Base-by-base conservation (phyloP, 2,113 vertebrate genomes). In the Marmota flaviventris region DNA sequence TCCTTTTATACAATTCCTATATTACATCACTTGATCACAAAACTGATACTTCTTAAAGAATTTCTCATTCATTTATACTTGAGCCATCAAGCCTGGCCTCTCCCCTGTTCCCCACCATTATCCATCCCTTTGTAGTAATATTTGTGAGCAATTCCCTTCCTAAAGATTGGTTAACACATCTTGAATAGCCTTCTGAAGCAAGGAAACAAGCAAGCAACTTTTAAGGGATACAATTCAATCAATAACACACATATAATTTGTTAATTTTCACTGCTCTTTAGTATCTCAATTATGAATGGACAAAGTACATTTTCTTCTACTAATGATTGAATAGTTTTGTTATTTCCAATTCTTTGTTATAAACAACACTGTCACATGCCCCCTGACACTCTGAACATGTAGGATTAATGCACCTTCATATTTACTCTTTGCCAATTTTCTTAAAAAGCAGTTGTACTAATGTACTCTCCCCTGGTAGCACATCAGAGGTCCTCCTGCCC, bases 1-100 rank as follows among this genome's bases (percentile, higher is more conserved):
- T 83, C 95, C 95, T 97, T 97, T 94, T 96, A 94, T 95, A 97
- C 83, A 93, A 93, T 96, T 96, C 81, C 84, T 98, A 67, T 96
- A 98, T 96, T 94, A 97, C 78, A 97, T 58, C n/a, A 98, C 77
- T 91, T 3, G 32, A 96, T 96, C 97, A 97, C 86, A 97, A 96
- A 81, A 86, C 29, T 82, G 17, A 89, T 95, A 97, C 76, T 97
- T 95, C 93, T 76, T 90, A 65, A 87, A 94, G 83, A 97, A 94
- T 83, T 91, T 53, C 61, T 93, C 48, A n/a, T 75, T 93, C 78
- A 27, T 84, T 95, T 93, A 75, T 39, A 86, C 37, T 85, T 58
- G 5, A 63, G 17, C 51, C 45, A 78, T 73, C 73, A 14, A 79
- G 42, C 45, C 89, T 87, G 94, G 69, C 34, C 51, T 85, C 2